phyloP scores from a whole-genome alignment of 2,888 invertebrate species.

The Cosmia pyralina region DNA sequence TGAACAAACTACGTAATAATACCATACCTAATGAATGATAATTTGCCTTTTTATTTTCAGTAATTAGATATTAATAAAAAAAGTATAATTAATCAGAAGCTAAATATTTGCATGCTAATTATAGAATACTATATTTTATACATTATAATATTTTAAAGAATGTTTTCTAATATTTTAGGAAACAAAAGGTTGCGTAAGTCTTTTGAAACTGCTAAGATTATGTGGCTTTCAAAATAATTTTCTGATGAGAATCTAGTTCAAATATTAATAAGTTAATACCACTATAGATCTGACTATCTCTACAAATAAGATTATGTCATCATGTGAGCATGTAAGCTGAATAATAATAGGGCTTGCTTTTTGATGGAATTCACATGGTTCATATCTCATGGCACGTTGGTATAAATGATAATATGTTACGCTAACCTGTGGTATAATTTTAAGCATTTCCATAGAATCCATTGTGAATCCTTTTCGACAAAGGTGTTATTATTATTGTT shows the following conservation, averaged over 20 bases:
- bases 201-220: not conserved
- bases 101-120: slow-evolving; percentile 12
- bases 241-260: not conserved
- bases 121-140: not conserved
- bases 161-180: not conserved
- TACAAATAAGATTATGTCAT: slow-evolving; percentile 7
- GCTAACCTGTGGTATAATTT: not conserved
- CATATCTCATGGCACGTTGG: not conserved
- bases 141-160: not conserved
- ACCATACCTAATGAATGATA: slow-evolving; percentile 15
- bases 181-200: slow-evolving; percentile 12
- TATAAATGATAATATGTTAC: slow-evolving; percentile 19
- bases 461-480: slow-evolving; percentile 24
- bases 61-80: slow-evolving; percentile 26
- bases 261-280: not conserved
- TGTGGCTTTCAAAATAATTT: slow-evolving; percentile 4
- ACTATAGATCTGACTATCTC: not conserved
- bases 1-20: slow-evolving; percentile 21
- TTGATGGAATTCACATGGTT: slow-evolving; percentile 18
- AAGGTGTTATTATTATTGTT: too few relatives aligned
- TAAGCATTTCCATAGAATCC: not conserved
- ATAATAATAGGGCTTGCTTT: slow-evolving; percentile 7
- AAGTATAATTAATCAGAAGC: too few relatives aligned
- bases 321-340: not conserved
- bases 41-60: slow-evolving; percentile 35